phyloP scores from a whole-genome alignment of 2,113 vertebrate genomes.

The Alectura lathami region DNA sequence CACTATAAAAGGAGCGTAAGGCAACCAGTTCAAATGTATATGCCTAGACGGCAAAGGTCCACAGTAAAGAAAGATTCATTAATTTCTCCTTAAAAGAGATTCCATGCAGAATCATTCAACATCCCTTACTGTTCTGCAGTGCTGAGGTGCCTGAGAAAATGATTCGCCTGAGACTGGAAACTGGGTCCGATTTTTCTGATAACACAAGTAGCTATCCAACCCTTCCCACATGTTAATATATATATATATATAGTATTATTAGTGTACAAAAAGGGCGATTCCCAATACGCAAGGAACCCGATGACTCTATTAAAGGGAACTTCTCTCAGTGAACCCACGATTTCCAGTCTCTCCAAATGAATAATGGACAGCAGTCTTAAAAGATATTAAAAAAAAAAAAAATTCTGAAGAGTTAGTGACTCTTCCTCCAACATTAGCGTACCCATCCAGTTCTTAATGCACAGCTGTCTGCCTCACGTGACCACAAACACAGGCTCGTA shows the following conservation, averaged over 20 bases:
- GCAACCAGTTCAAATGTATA: not conserved
- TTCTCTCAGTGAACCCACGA: not conserved
- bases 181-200: not conserved
- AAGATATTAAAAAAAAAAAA: not conserved
- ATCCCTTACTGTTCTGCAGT: not conserved
- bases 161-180: not conserved
- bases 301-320: not conserved
- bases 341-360: not conserved
- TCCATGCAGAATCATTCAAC: not conserved
- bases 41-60: not conserved
- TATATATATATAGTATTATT: not conserved
- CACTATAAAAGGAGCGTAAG: slow-evolving; percentile 2
- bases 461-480: not conserved
- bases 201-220: not conserved
- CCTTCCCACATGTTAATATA: not conserved
- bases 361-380: not conserved
- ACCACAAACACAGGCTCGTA: not conserved
- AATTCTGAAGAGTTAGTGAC: not conserved
- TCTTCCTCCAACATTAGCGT: not conserved
- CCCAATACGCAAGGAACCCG: not conserved
- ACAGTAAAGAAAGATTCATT: not conserved
- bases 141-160: not conserved
- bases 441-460: not conserved
- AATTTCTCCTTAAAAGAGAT: not conserved
- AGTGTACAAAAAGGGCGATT: not conserved